Percentiles rank a stretch among this genome's conserved stretches.
These are phyloP conservation scores for Halichoerus grypus DNA, from an alignment of 2,113 vertebrate species.

Conservation along the genomic window DNA sequence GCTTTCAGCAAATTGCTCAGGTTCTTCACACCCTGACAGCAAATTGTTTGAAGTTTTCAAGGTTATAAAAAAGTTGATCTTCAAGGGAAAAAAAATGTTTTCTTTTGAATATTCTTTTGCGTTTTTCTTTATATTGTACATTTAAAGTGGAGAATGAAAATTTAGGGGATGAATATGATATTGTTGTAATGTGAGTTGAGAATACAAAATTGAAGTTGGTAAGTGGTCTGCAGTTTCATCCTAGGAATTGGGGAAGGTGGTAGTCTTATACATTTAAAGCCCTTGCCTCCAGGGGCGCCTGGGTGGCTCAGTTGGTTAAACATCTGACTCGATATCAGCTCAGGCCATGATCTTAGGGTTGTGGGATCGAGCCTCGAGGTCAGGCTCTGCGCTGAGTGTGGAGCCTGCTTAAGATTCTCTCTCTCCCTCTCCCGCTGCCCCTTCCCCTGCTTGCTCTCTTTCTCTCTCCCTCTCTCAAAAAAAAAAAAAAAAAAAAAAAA, in stretches of 20 bases:
- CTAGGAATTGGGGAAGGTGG: background rate
- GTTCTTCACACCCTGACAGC: slow-evolving; percentile 33
- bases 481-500: background rate
- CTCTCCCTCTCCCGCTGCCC: background rate
- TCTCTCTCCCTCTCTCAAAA: background rate
- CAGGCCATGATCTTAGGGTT: background rate
- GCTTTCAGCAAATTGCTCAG: background rate
- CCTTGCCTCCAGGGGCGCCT: background rate
- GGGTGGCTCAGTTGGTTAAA: too few relatives aligned
- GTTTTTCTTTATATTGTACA: slow-evolving; percentile 47
- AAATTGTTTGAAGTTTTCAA: slow-evolving; percentile 69
- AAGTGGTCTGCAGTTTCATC: background rate
- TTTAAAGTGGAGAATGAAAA: slow-evolving; percentile 60
- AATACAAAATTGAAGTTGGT: slow-evolving; percentile 35
- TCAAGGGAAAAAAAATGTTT: slow-evolving; percentile 37
- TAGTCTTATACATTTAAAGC: background rate
- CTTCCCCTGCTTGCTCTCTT: background rate
- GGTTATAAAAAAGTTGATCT: slow-evolving; percentile 26
- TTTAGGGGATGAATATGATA: slow-evolving; percentile 33
- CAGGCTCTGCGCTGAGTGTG: background rate
- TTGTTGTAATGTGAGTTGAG: slow-evolving; percentile 40
- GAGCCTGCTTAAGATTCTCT: background rate
- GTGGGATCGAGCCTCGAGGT: background rate
- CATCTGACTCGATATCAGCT: background rate
- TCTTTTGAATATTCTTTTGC: slow-evolving; percentile 48